Evolutionary conservation across 2,113 vertebrate species (phyloP).

Genomic region (Serilophus lunatus): DNA sequence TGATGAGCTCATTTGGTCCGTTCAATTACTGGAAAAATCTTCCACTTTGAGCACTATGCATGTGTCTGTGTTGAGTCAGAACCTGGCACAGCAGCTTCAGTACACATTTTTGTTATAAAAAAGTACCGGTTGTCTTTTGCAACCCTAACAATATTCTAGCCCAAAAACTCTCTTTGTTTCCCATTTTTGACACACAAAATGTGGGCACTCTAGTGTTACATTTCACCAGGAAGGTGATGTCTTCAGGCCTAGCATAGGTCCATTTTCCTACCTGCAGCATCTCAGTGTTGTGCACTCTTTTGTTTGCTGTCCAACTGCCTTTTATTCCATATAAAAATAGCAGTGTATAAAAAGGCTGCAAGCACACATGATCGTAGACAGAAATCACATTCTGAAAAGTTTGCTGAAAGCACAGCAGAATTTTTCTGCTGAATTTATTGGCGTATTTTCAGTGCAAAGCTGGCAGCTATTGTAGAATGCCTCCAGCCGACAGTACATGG

Average conservation of each 20-base stretch:
- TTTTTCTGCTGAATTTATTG: not conserved
- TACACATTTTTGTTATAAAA: constrained; percentile 45
- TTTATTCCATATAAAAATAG: not conserved
- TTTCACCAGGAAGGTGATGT: not conserved
- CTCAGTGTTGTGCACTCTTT: not conserved
- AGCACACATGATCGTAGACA: not conserved
- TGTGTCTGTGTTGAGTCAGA: constrained; percentile 60
- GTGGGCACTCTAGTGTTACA: not conserved
- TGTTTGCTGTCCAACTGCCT: not conserved
- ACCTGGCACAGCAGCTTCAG: constrained; percentile 28
- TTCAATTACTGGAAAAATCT: constrained; percentile 62
- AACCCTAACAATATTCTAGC: not conserved
- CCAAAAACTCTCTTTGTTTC: not conserved
- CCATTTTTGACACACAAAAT: not conserved
- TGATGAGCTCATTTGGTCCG: constrained; percentile 56
- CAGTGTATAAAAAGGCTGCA: not conserved
- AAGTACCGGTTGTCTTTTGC: constrained; percentile 34
- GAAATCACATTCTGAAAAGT: not conserved
- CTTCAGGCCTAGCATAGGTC: not conserved
- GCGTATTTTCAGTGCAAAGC: not conserved
- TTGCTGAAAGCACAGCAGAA: not conserved
- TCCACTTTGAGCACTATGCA: constrained; percentile 34
- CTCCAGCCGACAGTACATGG: not conserved
- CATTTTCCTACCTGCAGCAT: not conserved
- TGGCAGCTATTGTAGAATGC: not conserved